Percentiles rank a stretch among this genome's conserved stretches.
Conservation (phyloP, 2,113 vertebrate genomes). For the Megaceryle torquata region DNA sequence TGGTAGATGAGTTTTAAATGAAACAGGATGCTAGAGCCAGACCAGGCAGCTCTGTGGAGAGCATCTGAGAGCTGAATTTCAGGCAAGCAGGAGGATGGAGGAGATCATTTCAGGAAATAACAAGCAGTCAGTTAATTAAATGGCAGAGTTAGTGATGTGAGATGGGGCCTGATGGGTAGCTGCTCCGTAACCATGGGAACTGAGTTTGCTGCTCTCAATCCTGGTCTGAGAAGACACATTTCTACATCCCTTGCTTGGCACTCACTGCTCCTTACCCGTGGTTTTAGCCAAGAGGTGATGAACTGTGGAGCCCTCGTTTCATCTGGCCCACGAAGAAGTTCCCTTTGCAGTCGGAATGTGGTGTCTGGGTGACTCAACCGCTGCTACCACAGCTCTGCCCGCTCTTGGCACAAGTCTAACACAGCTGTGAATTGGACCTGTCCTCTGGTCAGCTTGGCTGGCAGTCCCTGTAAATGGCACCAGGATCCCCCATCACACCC, state of each 20-base stretch:
- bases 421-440: background rate
- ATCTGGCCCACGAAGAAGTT: background rate
- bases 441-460: background rate
- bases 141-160: constrained; percentile 60
- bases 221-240: constrained; percentile 34
- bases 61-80: background rate
- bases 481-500: background rate
- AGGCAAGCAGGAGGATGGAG: constrained; percentile 2
- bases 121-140: constrained; percentile 62
- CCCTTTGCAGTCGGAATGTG: background rate
- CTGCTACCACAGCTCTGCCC: background rate
- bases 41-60: background rate
- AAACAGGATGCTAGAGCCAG: background rate
- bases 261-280: background rate
- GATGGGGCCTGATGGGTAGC: constrained; percentile 23
- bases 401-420: background rate
- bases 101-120: constrained; percentile 53
- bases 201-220: background rate
- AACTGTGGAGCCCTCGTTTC: background rate
- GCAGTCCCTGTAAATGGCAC: fast-evolving
- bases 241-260: background rate
- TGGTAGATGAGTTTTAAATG: background rate
- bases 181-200: background rate
- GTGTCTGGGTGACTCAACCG: background rate
- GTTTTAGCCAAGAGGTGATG: background rate